phyloP scores from a whole-genome alignment of 2,888 invertebrate species.

The Epistrophe grossulariae region DNA sequence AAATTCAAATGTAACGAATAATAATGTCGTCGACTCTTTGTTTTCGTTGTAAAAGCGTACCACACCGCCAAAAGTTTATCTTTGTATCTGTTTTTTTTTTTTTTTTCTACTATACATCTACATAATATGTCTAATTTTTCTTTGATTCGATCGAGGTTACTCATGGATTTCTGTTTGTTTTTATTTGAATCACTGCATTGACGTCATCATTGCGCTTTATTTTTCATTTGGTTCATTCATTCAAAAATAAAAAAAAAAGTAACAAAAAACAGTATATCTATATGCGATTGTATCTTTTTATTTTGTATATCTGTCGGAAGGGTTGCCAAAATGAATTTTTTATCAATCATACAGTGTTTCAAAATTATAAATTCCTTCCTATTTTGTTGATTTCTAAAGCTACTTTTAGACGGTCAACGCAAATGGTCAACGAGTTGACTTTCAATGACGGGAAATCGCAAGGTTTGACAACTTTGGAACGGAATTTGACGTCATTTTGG shows the following conservation, averaged over 20 bases:
- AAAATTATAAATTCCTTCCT: not conserved
- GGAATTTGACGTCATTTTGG: too few species aligned
- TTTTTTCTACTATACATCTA: not conserved
- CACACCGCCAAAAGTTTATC: conserved; percentile 17
- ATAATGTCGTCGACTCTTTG: conserved; percentile 37
- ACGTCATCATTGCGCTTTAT: conserved; percentile 61
- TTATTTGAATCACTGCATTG: conserved; percentile 64
- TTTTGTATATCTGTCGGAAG: not conserved
- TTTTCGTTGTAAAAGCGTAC: conserved; percentile 53
- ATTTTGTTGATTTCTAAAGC: too few species aligned
- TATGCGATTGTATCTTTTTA: conserved; percentile 19
- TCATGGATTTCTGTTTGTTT: conserved; percentile 64
- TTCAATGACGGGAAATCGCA: too few species aligned
- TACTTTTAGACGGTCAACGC: too few species aligned
- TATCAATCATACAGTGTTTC: not conserved
- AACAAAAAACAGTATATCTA: conserved; percentile 21
- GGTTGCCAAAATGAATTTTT: not conserved
- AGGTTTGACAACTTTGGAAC: too few species aligned
- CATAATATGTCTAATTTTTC: conserved; percentile 30
- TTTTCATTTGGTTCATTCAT: conserved; percentile 52
- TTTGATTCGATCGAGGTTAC: conserved; percentile 71
- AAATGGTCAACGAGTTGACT: too few species aligned
- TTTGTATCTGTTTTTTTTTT: not conserved
- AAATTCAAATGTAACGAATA: conserved; percentile 64
- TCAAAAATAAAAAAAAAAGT: conserved; percentile 24